A percentile compares a stretch with the other conserved stretches of the same genome.
These are phyloP conservation scores for Tetanocera ferruginea DNA, from an alignment of 2,888 invertebrate genomes.

Conservation along the genomic window DNA sequence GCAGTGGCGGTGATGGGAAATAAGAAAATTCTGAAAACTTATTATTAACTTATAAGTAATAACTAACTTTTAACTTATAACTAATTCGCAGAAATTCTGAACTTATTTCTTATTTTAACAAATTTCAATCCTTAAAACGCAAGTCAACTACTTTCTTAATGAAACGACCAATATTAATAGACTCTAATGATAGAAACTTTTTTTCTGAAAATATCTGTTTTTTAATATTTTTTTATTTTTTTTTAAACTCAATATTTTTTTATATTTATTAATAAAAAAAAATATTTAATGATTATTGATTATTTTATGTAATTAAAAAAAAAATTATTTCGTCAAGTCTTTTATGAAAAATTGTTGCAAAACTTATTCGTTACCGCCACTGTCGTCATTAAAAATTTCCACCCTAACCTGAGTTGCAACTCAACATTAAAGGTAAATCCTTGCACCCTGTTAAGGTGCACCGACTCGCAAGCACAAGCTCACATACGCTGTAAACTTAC, in stretches of 20 bases:
- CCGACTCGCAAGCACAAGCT: background rate
- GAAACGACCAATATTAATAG: no score
- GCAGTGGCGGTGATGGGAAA: background rate
- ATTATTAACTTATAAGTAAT: background rate
- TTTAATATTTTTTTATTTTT: no score
- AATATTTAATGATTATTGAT: no score
- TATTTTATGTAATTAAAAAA: no score
- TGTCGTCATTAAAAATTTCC: constrained; percentile 1
- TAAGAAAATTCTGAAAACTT: background rate
- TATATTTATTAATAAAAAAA: no score
- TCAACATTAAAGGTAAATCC: constrained; percentile 17
- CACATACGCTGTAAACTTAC: constrained; percentile 7
- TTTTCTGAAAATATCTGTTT: no score
- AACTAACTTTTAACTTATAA: background rate
- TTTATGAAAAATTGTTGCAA: background rate
- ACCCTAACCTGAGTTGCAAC: constrained; percentile 10
- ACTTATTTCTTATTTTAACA: background rate
- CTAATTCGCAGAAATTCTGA: background rate
- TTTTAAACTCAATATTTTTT: no score
- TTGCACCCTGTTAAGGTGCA: constrained; percentile 25
- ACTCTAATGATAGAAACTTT: no score
- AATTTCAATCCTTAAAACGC: no score
- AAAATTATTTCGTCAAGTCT: no score
- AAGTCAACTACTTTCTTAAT: no score
- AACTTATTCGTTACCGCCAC: background rate